phyloP scores from a whole-genome alignment of 2,797 vertebrate species.

The Acipenser ruthenus region DNA sequence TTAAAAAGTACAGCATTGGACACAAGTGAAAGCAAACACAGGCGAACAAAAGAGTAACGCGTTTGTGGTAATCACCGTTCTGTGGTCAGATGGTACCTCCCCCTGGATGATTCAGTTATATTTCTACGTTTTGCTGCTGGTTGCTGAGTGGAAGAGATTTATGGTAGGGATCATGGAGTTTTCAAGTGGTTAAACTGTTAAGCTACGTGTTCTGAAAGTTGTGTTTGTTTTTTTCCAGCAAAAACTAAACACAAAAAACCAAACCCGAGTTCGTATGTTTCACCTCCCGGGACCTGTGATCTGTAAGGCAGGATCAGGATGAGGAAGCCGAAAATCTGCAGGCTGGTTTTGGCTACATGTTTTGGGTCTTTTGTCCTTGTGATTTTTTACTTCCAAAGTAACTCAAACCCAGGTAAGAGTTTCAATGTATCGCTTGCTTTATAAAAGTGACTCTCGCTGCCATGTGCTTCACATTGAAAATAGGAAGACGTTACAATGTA shows the following conservation, averaged over 20 bases:
- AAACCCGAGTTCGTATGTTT: slow-evolving; percentile 32
- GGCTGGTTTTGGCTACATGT: slow-evolving; percentile 69
- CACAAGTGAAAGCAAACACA: too few relatives aligned
- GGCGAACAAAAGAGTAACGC: too few relatives aligned
- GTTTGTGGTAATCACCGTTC: too few relatives aligned
- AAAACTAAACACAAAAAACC: slow-evolving; percentile 35
- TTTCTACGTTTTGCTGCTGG: neutral
- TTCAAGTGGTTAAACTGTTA: neutral
- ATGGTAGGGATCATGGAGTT: slow-evolving; percentile 6
- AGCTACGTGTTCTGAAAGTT: slow-evolving; percentile 37
- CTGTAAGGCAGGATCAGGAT: slow-evolving; percentile 47
- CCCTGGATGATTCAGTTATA: neutral
- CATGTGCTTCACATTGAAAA: too few relatives aligned
- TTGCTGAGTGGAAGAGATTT: neutral
- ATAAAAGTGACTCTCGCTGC: slow-evolving; percentile 29
- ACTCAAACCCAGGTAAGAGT: slow-evolving; percentile 63
- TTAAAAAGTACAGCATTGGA: too few relatives aligned
- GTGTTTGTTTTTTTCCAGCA: slow-evolving; percentile 30
- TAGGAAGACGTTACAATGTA: too few relatives aligned
- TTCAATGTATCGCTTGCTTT: slow-evolving; percentile 45
- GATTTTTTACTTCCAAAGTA: slow-evolving; percentile 74
- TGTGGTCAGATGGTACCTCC: too few relatives aligned
- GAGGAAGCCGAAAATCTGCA: slow-evolving; percentile 61
- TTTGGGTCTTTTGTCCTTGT: slow-evolving; percentile 69
- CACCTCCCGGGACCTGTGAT: neutral